Evolutionary conservation across 2,113 vertebrate genomes (phyloP).

Genomic region (Stomatorhinus ivindoensis): DNA sequence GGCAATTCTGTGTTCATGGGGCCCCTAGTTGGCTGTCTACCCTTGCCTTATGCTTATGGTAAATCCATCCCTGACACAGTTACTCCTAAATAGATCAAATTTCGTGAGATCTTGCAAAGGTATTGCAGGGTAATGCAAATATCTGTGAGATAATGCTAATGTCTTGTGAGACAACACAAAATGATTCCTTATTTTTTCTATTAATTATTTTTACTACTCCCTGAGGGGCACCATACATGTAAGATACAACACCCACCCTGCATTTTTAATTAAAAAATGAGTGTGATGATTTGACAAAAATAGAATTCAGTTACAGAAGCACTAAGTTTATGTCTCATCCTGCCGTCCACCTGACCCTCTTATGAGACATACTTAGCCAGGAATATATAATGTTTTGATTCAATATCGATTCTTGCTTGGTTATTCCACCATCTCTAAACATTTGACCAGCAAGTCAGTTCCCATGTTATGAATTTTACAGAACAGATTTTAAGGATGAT

Average conservation of each 20-base stretch:
- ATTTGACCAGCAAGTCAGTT: background rate
- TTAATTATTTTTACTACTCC: background rate
- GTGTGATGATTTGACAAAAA: background rate
- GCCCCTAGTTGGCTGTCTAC: too few species aligned
- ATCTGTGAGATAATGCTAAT: too few species aligned
- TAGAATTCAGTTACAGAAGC: background rate
- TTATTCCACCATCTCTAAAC: background rate
- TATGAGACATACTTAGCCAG: background rate
- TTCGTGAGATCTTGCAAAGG: too few species aligned
- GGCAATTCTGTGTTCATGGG: too few species aligned
- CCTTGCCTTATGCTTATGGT: too few species aligned
- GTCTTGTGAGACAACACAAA: too few species aligned
- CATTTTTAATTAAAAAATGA: background rate
- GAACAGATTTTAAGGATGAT: background rate
- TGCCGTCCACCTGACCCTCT: background rate
- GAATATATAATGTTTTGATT: background rate
- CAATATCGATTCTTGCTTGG: background rate
- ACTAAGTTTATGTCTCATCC: background rate
- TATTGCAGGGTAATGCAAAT: too few species aligned
- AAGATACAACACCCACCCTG: background rate
- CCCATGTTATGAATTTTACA: background rate
- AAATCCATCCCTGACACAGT: too few species aligned
- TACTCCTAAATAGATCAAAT: too few species aligned
- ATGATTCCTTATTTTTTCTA: too few species aligned
- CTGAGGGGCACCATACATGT: background rate